phyloP scores from a whole-genome alignment of 2,888 invertebrate species.

The Ichneumoninae sp. region DNA sequence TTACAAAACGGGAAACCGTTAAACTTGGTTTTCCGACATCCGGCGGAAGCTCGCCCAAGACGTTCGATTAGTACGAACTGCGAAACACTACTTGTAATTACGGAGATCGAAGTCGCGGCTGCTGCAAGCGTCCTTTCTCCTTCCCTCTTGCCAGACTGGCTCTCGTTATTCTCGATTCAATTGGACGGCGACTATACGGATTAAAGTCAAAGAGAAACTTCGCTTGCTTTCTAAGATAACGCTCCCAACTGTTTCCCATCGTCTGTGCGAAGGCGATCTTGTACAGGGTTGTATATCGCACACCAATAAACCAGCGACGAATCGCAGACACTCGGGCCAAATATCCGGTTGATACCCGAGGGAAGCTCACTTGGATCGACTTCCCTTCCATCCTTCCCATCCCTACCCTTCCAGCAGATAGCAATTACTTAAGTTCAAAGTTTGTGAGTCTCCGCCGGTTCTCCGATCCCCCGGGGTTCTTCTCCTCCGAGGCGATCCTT shows the following conservation, averaged over 20 bases:
- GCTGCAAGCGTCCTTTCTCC: constrained; percentile 20
- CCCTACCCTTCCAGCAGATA: constrained; percentile 49
- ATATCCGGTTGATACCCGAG: constrained; percentile 58
- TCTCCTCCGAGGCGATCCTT: constrained; percentile 31
- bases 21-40: constrained; percentile 37
- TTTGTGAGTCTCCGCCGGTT: constrained; percentile 66
- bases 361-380: constrained; percentile 62
- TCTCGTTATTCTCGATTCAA: constrained; percentile 56
- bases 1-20: constrained; percentile 12
- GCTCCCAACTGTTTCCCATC: constrained; percentile 6
- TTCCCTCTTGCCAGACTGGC: constrained; percentile 12
- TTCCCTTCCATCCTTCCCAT: constrained; percentile 8
- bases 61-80: constrained; percentile 49
- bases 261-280: neutral
- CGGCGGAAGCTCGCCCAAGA: constrained; percentile 45
- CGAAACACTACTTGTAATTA: constrained; percentile 62
- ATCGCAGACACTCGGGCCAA: constrained; percentile 45
- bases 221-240: constrained; percentile 49
- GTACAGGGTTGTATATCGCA: constrained; percentile 33
- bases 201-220: constrained; percentile 65
- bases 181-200: constrained; percentile 58
- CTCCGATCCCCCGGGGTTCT: constrained; percentile 53
- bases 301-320: constrained; percentile 47
- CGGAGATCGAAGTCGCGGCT: constrained; percentile 54
- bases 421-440: constrained; percentile 75